These are phyloP conservation scores for Altica lythri DNA, from an alignment of 2,888 invertebrate species.

Conservation along the genomic window DNA sequence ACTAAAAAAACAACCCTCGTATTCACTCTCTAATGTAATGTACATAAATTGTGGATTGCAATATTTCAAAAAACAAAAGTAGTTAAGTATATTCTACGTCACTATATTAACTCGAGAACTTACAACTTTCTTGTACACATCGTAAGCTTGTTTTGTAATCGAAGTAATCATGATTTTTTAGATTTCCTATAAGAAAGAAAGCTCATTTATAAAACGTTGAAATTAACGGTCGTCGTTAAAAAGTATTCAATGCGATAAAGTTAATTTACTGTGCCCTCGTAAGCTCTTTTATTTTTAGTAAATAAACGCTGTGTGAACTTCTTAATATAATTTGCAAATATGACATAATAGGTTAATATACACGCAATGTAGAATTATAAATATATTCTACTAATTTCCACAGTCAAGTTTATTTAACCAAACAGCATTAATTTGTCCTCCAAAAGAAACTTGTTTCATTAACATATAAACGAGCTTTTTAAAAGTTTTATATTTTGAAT, in stretches of 20 bases:
- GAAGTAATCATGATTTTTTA: no score
- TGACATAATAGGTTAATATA: constrained; percentile 3
- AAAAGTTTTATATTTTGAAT: constrained; percentile 1
- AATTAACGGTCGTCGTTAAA: neutral
- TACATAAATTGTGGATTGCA: no score
- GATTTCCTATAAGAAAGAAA: no score
- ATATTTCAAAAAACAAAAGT: no score
- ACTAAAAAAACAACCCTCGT: no score
- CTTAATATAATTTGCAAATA: constrained; percentile 21
- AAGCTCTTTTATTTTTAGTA: neutral
- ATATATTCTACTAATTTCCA: constrained; percentile 17
- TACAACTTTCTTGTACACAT: no score
- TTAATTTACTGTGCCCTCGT: neutral
- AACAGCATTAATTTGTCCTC: neutral
- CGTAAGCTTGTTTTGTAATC: no score
- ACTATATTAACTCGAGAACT: no score
- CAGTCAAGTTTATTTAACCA: constrained; percentile 3
- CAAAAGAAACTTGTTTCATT: neutral
- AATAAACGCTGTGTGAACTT: neutral
- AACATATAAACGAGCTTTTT: constrained; percentile 3
- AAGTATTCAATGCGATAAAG: neutral
- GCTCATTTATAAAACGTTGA: neutral
- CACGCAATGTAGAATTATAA: constrained; percentile 24
- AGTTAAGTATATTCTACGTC: no score
- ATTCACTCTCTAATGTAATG: no score